Base-by-base conservation (phyloP, 2,888 invertebrate species). In the Tipula helvola region DNA sequence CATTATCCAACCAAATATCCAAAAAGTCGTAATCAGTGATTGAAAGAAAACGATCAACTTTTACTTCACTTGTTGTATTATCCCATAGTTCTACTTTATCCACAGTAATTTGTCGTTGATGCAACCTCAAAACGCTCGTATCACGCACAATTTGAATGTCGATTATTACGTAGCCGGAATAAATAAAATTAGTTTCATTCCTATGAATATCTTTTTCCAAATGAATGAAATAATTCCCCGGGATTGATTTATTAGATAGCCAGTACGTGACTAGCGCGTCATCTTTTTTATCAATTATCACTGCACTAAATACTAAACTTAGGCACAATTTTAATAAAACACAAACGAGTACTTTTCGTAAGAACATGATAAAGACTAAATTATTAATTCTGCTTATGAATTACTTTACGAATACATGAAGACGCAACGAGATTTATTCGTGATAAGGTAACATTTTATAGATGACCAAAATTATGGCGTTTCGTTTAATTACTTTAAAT, bases 101-200 rank as follows among this genome's bases (percentile, higher is more conserved):
- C 3, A 94, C 92, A 10, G 89, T 90, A 88, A 94, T 91, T 87
- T 93, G 92, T 86, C 92, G 91, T 1, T 92, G 91, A 88, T 94
- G 94, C 10, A 95, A 89, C 4, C 93, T 93, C 71, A 94, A 92
- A 88, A 92, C 93, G 7, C 90, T 90, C 12, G 93, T 93, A n/a
- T 90, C 89, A 87, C 91, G 90, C 12, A 92, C 90, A 8, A 93
- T 92, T 87, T 93, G 92, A 52, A 94, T 89, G 5, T 90, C 85
- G 86, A 93, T 92, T 44, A 89, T 89, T 7, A 92, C 92, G 90
- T 92, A 91, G 5, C 94, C 94, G 4, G 1, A 88, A 86, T 86
- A 87, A n/a, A 16, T 18, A 44, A 87, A 91, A 83, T 90, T 91
- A 0, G 89, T 89, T 3, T 91, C 90, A 13, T 28, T 28, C 28